Base-by-base conservation (phyloP, 2,888 invertebrate genomes). In the Blastobasis lacticolella region DNA sequence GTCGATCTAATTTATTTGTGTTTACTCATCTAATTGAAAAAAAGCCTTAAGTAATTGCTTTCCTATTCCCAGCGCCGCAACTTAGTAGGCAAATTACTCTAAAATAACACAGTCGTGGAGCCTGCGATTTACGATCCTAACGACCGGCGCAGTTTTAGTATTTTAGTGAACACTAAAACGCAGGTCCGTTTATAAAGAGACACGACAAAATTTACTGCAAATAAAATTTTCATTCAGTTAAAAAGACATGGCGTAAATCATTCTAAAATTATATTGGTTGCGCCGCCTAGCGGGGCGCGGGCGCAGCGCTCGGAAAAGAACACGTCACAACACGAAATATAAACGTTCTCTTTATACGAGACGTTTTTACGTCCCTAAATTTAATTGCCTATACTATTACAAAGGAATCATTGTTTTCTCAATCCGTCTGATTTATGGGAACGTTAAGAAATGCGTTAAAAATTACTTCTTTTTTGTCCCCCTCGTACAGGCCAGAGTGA, bases 361-460 rank as follows among this genome's bases (percentile, higher is more conserved):
- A 54, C 54, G 49, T 49, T 80, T 85, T 86, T 78, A 83, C 73
- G 73, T 71, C 66, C 70, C 67, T 61, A 74, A 73, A 75, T 83
- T 86, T 88, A 81, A 88, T 79, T 76, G 77, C 81, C 77, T 81
- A 82, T 85, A 78, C 73, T 71, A 80, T 88, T 86, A 88, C 88
- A 88, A 88, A 87, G 86, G 79, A 73, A 72, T 77, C 76, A 76
- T 79, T 88, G 88, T 88, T 84, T 85, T 82, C 77, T 71, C 79
- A 81, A 79, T 73, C 78, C 56, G 62, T 57, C 67, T 84, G 81
- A 87, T 87, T 86, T 87, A 87, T 71, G 68, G 64, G 49, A 55
- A 61, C 61, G 64, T 67, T 73, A 69, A 73, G 74, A 61, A 62
- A 56, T 52, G 40, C 40, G 43, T 53, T 53, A 62, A 62, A 61